Evolutionary conservation across 2,888 invertebrate genomes (phyloP).

Genomic region (Rhyacophila evoluta): DNA sequence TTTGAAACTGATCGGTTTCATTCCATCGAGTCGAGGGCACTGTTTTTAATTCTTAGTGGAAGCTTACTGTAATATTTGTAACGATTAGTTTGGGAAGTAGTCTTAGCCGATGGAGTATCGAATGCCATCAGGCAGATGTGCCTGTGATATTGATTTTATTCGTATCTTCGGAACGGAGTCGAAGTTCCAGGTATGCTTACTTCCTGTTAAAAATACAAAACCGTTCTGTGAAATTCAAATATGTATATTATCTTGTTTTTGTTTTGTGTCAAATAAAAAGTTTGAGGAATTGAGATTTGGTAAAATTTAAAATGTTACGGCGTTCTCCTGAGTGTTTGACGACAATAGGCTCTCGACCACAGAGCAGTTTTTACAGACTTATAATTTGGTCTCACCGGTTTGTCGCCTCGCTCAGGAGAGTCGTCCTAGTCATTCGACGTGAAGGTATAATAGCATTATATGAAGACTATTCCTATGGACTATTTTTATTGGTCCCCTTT

Average conservation of each 20-base stretch:
- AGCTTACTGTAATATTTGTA: background rate
- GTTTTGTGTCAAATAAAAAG: background rate
- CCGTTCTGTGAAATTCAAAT: conserved; percentile 1
- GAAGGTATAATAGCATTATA: conserved; percentile 28
- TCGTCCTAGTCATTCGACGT: conserved; percentile 36
- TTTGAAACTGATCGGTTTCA: conserved; percentile 4
- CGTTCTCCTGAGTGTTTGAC: background rate
- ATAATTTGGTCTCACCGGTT: background rate
- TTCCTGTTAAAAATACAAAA: background rate
- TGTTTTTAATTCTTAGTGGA: background rate
- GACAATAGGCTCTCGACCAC: background rate
- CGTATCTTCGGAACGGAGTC: conserved; percentile 71
- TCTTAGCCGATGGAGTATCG: conserved; percentile 30
- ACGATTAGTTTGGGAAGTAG: background rate
- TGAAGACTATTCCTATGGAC: conserved; percentile 28
- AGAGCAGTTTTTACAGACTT: too few relatives aligned
- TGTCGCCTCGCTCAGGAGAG: background rate
- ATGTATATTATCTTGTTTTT: background rate
- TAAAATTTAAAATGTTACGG: conserved; percentile 6
- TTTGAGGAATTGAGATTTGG: background rate
- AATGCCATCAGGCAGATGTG: conserved; percentile 64
- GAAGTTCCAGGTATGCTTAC: background rate
- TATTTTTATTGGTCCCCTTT: conserved; percentile 23
- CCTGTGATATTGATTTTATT: conserved; percentile 73
- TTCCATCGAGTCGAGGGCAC: conserved; percentile 31